phyloP scores from a whole-genome alignment of 2,888 invertebrate species.

The Eilema caniola region DNA sequence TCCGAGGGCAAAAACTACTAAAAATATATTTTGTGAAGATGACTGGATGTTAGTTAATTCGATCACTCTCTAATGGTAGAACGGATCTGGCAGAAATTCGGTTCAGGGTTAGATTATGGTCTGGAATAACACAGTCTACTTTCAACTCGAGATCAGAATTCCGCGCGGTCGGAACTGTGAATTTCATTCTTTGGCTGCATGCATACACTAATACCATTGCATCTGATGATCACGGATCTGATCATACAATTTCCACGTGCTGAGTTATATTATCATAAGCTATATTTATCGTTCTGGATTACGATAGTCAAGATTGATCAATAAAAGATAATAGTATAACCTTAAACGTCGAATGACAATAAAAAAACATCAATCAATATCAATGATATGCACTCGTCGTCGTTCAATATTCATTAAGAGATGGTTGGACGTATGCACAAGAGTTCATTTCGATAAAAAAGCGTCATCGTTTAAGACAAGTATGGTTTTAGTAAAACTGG shows the following conservation, averaged over 20 bases:
- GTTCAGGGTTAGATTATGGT: too few relatives aligned
- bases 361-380: slow-evolving; percentile 12
- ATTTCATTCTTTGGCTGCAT: neutral
- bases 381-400: slow-evolving; percentile 17
- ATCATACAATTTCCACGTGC: slow-evolving; percentile 5
- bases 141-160: too few relatives aligned
- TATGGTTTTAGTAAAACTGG: slow-evolving; percentile 31
- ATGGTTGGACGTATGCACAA: slow-evolving; percentile 20
- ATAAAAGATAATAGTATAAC: slow-evolving; percentile 2
- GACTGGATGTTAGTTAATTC: too few relatives aligned
- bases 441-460: slow-evolving; percentile 33
- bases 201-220: neutral
- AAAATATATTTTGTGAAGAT: too few relatives aligned
- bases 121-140: too few relatives aligned
- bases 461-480: slow-evolving; percentile 29
- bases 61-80: too few relatives aligned
- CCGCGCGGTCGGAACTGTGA: too few relatives aligned
- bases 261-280: slow-evolving; percentile 3
- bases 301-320: slow-evolving; percentile 14
- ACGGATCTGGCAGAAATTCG: too few relatives aligned
- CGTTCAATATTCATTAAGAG: slow-evolving; percentile 24
- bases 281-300: neutral
- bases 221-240: neutral
- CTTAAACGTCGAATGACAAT: slow-evolving; percentile 5
- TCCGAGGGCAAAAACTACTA: too few relatives aligned